phyloP scores from a whole-genome alignment of 1,140 invertebrate species.

The Caerostris extrusa region DNA sequence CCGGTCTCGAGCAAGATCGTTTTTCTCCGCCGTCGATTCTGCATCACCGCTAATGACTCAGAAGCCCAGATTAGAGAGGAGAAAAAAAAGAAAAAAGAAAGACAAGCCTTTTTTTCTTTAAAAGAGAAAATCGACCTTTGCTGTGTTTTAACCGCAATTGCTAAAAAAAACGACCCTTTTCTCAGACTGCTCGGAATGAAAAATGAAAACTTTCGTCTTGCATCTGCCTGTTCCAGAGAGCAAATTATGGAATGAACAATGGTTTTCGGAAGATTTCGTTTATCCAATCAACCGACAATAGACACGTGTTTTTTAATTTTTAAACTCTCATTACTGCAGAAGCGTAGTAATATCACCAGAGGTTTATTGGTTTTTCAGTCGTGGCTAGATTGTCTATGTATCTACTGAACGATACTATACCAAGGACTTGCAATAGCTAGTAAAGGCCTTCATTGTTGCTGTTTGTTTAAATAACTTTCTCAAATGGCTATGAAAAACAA shows the following conservation, averaged over 20 bases:
- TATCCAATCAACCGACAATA: not conserved
- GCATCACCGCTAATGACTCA: slow-evolving; percentile 68
- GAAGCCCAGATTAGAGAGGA: slow-evolving; percentile 54
- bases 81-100: slow-evolving; percentile 7
- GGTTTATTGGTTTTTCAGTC: too few relatives aligned
- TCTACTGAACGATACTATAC: too few relatives aligned
- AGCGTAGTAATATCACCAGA: not conserved
- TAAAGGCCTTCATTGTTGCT: too few relatives aligned
- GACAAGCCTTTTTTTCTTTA: not conserved
- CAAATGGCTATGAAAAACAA: too few relatives aligned
- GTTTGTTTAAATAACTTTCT: too few relatives aligned
- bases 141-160: slow-evolving; percentile 44
- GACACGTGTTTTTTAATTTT: not conserved
- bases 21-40: slow-evolving; percentile 62
- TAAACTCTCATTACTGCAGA: not conserved
- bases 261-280: not conserved
- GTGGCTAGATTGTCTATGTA: too few relatives aligned
- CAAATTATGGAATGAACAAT: slow-evolving; percentile 1
- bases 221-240: not conserved
- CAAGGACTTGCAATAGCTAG: too few relatives aligned
- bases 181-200: not conserved
- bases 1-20: not conserved
- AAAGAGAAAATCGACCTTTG: slow-evolving; percentile 42
- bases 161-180: not conserved
- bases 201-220: not conserved